Conservation (phyloP, 2,797 vertebrate genomes). For the Chiloscyllium punctatum region DNA sequence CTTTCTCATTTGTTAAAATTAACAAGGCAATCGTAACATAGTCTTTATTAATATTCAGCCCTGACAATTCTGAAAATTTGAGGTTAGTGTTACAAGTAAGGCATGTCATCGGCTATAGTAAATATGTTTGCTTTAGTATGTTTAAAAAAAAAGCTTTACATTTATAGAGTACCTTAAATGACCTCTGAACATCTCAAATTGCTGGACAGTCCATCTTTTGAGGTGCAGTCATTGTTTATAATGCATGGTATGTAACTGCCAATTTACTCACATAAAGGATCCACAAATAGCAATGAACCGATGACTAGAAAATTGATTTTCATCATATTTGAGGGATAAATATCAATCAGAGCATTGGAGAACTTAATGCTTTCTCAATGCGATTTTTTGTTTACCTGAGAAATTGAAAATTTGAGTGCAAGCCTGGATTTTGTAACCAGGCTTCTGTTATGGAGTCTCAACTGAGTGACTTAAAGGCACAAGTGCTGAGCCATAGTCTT, state of each 20-base stretch:
- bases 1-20: not conserved
- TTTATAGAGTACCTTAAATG: not conserved
- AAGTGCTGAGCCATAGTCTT: not conserved
- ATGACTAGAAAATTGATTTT: not conserved
- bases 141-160: not conserved
- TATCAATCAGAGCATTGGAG: not conserved
- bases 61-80: not conserved
- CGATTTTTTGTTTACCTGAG: not conserved
- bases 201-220: too few relatives aligned
- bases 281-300: not conserved
- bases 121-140: not conserved
- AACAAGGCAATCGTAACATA: not conserved
- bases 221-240: not conserved
- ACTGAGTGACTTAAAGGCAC: not conserved
- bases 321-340: not conserved
- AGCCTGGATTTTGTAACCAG: not conserved
- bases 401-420: not conserved
- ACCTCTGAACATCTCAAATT: too few relatives aligned
- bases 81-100: not conserved
- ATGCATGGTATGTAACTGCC: not conserved
- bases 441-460: not conserved
- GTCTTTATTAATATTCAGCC: not conserved
- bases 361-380: not conserved
- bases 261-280: not conserved
- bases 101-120: not conserved